These are phyloP conservation scores for Azorinus chamasolen DNA, from an alignment of 2,888 invertebrate species.

Conservation along the genomic window DNA sequence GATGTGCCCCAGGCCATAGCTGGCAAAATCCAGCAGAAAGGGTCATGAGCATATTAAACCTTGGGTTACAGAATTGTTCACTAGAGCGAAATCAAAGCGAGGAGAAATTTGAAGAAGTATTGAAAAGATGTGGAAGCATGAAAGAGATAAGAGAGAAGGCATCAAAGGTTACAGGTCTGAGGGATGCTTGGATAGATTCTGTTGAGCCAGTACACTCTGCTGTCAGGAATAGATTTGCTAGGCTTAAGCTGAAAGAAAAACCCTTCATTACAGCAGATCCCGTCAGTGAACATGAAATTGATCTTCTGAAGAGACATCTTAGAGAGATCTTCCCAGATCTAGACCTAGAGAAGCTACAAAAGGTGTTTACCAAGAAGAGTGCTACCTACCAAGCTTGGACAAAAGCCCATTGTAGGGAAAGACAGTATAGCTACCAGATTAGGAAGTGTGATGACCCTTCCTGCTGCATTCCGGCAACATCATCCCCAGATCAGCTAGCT, in stretches of 20 bases:
- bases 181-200: slow-evolving; percentile 5
- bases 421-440: slow-evolving; percentile 50
- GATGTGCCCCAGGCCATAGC: slow-evolving; percentile 55
- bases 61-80: slow-evolving; percentile 34
- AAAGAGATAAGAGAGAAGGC: background rate
- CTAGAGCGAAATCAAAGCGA: background rate
- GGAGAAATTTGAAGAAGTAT: slow-evolving; percentile 11
- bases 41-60: slow-evolving; percentile 42
- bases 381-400: slow-evolving; percentile 39
- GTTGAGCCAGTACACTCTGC: slow-evolving; percentile 24
- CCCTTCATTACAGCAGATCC: slow-evolving; percentile 8
- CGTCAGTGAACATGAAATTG: slow-evolving; percentile 14
- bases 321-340: slow-evolving; percentile 30
- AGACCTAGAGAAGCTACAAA: slow-evolving; percentile 27
- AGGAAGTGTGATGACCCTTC: slow-evolving; percentile 45
- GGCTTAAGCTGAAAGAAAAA: slow-evolving; percentile 27
- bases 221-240: slow-evolving; percentile 17
- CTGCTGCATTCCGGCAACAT: slow-evolving; percentile 38
- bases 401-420: slow-evolving; percentile 36
- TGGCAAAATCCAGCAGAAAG: slow-evolving; percentile 48
- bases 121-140: slow-evolving; percentile 16
- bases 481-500: background rate
- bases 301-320: slow-evolving; percentile 27
- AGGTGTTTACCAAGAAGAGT: slow-evolving; percentile 25
- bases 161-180: slow-evolving; percentile 1